Evolutionary conservation across 1,140 invertebrate species (phyloP).

Genomic region (Pantala flavescens): DNA sequence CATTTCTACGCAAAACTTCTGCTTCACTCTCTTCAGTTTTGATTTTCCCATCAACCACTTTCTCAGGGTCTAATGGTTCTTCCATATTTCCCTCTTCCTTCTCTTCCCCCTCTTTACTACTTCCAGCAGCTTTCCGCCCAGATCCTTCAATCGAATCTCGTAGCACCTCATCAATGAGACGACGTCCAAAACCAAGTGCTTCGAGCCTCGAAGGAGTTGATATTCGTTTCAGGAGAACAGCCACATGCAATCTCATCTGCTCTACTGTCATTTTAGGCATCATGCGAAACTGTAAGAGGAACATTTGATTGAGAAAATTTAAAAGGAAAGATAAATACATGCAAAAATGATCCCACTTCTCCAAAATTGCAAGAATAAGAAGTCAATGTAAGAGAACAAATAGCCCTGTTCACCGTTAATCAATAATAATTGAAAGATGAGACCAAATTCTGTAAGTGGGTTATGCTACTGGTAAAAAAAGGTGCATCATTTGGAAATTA

Average conservation of each 20-base stretch:
- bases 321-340: neutral
- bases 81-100: constrained; percentile 27
- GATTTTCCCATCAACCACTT: neutral
- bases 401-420: no score
- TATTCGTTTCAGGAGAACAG: constrained; percentile 68
- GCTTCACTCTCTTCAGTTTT: constrained; percentile 35
- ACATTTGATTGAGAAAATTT: neutral
- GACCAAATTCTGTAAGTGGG: neutral
- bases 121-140: constrained; percentile 48
- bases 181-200: constrained; percentile 67
- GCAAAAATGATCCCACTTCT: neutral
- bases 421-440: neutral
- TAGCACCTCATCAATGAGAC: constrained; percentile 71
- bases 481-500: neutral
- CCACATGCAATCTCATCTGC: constrained; percentile 63
- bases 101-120: constrained; percentile 28
- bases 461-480: neutral
- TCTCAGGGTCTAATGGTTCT: neutral
- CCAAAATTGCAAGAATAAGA: no score
- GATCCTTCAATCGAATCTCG: constrained; percentile 62
- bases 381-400: no score
- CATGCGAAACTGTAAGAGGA: neutral
- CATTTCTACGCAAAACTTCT: constrained; percentile 54
- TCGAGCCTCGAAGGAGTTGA: constrained; percentile 62
- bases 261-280: constrained; percentile 49